These are phyloP conservation scores for Falco naumanni DNA, from an alignment of 2,797 vertebrate species.

Conservation along the genomic window DNA sequence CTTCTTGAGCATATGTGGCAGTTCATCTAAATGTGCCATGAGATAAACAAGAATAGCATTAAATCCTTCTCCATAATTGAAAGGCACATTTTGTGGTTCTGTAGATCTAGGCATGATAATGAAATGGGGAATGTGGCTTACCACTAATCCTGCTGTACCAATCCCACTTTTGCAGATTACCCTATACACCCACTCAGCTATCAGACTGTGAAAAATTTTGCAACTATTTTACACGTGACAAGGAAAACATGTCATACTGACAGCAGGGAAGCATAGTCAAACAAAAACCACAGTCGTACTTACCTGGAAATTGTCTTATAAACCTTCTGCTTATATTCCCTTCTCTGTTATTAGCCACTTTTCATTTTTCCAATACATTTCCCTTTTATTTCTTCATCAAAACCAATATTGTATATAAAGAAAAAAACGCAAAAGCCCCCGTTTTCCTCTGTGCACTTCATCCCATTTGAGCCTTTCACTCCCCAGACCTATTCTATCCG, in stretches of 20 bases:
- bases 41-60: background rate
- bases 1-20: background rate
- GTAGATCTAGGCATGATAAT: background rate
- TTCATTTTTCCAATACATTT: background rate
- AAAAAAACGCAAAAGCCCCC: background rate
- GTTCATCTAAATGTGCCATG: background rate
- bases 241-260: background rate
- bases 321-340: background rate
- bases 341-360: background rate
- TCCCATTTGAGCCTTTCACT: background rate
- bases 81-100: background rate
- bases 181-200: background rate
- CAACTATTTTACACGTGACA: background rate
- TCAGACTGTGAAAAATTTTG: background rate
- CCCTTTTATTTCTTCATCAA: background rate
- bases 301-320: background rate
- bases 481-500: background rate
- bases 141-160: background rate
- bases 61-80: background rate
- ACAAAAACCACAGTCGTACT: background rate
- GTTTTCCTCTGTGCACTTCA: background rate
- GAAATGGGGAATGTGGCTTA: background rate
- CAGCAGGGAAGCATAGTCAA: background rate
- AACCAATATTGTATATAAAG: background rate
- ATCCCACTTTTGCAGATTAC: background rate